Evolutionary conservation across 2,888 invertebrate genomes (phyloP), one percentile per base, ranked within the genome.

Genomic region (Willowsia nigromaculata): DNA sequence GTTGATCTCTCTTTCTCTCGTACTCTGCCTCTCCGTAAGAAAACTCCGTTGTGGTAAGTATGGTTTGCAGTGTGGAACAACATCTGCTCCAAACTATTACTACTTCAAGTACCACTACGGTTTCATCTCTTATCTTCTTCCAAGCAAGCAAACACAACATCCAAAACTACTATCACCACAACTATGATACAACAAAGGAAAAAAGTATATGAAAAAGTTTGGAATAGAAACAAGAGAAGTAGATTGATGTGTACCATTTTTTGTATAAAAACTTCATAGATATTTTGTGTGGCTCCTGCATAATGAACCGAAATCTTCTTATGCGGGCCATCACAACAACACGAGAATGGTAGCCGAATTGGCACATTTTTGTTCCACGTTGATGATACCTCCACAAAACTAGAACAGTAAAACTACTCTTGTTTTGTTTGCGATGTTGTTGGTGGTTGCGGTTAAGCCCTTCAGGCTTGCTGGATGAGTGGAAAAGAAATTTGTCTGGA

Each of bases 221-320:
- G 1, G 15, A n/a, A 33, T 33, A 33, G 15, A n/a, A 65, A 33
- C 65, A 65, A 65, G 50, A 78, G 11, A 50, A 50, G 27, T 78
- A 30, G 76, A 78, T 78, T 78, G 27, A 78, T 47, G 76, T 47
- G 71, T 71, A 22, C 25, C 11, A 43, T 37, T 43, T 71, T 71
- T 71, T 43, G 43, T 43, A 22, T 33, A 11, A 43, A 37, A 71
- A 71, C 71, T 71, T 43, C 15, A 30, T 78, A 15, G 47, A 78
- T 62, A 83, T n/a, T 76, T 68, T 76, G 27, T 56, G 71, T 43
- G 80, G 81, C 33, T 74, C 22, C 27, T 88, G 81, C 81, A 88
- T 88, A 88, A 88, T 83, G 83, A 88, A 88, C 76, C 76, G 83
- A 81, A 81, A 82, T 82, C 82, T 82, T 50, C 62, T 82, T 88